Evolutionary conservation across 53 echinoderm and acorn worm genomes (phyloP).

Genomic region (Mesocentrotus franciscanus): DNA sequence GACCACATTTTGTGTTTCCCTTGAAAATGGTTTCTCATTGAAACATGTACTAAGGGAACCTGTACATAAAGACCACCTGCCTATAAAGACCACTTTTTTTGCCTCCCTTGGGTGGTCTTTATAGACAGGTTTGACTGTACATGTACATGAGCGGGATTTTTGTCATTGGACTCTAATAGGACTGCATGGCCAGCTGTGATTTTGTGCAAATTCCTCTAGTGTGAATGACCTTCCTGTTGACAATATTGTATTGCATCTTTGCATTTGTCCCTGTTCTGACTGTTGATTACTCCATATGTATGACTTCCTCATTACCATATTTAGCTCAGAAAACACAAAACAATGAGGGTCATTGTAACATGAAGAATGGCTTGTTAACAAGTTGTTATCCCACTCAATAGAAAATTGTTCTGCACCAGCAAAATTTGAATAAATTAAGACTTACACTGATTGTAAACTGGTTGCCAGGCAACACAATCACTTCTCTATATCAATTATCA

Average conservation of each 20-base stretch:
- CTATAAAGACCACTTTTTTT: too few relatives aligned
- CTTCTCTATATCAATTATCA: too few relatives aligned
- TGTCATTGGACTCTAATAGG: too few relatives aligned
- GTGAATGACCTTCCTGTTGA: background rate
- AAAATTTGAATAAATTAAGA: background rate
- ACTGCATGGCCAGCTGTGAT: too few relatives aligned
- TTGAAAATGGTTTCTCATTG: too few relatives aligned
- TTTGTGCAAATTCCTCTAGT: background rate
- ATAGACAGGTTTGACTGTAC: too few relatives aligned
- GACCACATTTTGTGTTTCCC: too few relatives aligned
- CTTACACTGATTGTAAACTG: background rate
- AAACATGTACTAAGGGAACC: too few relatives aligned
- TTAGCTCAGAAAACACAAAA: background rate
- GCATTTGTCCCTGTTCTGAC: background rate
- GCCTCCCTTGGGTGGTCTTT: too few relatives aligned
- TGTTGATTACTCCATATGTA: background rate
- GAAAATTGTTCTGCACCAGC: background rate
- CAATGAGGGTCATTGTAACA: background rate
- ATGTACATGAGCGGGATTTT: too few relatives aligned
- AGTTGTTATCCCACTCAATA: background rate
- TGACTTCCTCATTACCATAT: background rate
- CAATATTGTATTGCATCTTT: background rate
- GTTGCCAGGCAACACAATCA: too few relatives aligned
- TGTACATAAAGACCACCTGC: too few relatives aligned
- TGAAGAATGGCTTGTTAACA: background rate